Percentiles rank a stretch among this genome's conserved stretches.
Conservation (phyloP, 1,140 invertebrate genomes). For the Brachionus sp. region DNA sequence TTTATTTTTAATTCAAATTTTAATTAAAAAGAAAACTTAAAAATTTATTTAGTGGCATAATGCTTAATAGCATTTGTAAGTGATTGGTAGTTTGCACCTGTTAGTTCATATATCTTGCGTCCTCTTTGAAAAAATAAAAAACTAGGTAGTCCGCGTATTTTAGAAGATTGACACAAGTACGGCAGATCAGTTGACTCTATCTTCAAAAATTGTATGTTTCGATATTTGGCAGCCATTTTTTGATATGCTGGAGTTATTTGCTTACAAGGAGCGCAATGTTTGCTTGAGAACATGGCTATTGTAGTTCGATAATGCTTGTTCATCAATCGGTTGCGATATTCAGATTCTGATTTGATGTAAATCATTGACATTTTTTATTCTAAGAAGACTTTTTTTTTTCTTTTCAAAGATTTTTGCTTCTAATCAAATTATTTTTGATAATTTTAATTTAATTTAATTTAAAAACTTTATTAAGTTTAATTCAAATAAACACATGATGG, state of each 20-base stretch:
- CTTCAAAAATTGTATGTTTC: constrained; percentile 15
- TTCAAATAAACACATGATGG: too few species aligned
- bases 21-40: constrained; percentile 25
- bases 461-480: too few species aligned
- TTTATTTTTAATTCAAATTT: constrained; percentile 33
- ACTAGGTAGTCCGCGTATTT: background rate
- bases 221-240: background rate
- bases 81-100: constrained; percentile 8
- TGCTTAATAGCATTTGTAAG: background rate
- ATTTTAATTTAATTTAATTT: too few species aligned
- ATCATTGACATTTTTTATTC: background rate
- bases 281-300: constrained; percentile 23
- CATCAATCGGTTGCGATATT: background rate
- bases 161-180: background rate
- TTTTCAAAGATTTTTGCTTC: too few species aligned
- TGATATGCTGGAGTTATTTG: constrained; percentile 31
- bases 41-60: background rate
- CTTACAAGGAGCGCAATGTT: constrained; percentile 25
- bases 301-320: background rate
- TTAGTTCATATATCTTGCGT: constrained; percentile 1
- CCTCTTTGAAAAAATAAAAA: constrained; percentile 34
- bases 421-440: too few species aligned
- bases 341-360: background rate
- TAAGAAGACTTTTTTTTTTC: too few species aligned
- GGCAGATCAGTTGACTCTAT: background rate